Evolutionary conservation across 2,888 invertebrate species (phyloP).

Genomic region (Axea sp.): DNA sequence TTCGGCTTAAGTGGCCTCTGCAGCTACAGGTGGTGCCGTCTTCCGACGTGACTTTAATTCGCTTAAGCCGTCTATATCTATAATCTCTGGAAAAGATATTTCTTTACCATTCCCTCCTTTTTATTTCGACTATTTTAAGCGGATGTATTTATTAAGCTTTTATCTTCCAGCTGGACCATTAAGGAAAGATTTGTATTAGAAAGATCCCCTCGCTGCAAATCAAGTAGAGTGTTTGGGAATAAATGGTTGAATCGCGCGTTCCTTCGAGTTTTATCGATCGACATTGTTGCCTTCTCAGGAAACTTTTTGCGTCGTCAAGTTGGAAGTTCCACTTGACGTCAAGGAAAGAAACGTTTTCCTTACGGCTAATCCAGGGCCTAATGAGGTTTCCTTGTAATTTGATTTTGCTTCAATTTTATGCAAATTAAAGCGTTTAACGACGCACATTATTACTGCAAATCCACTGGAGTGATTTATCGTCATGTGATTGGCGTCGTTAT

Average conservation of each 20-base stretch:
- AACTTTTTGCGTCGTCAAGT: conserved; percentile 12
- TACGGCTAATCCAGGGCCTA: not conserved
- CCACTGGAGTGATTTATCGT: too few relatives aligned
- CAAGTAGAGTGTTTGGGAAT: conserved; percentile 6
- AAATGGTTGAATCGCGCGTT: conserved; percentile 7
- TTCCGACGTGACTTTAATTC: conserved; percentile 66
- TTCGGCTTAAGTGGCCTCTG: conserved; percentile 45
- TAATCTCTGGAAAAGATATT: too few relatives aligned
- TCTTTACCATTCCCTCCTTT: conserved; percentile 18
- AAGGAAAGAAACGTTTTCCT: conserved; percentile 6
- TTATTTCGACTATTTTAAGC: too few relatives aligned
- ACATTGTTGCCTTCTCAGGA: not conserved
- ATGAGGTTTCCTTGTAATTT: conserved; percentile 17
- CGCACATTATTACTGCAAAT: too few relatives aligned
- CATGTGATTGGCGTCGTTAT: too few relatives aligned
- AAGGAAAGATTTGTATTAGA: conserved; percentile 12
- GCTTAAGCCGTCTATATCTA: conserved; percentile 54
- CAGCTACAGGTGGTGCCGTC: conserved; percentile 69
- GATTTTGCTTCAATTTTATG: not conserved
- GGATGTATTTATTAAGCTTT: conserved; percentile 29
- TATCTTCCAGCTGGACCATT: conserved; percentile 9
- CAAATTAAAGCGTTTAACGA: too few relatives aligned
- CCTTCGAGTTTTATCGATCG: conserved; percentile 9
- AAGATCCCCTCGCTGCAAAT: not conserved
- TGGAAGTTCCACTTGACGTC: conserved; percentile 14